Conservation (phyloP, 1,140 invertebrate species). For the Drosophila sechellia region DNA sequence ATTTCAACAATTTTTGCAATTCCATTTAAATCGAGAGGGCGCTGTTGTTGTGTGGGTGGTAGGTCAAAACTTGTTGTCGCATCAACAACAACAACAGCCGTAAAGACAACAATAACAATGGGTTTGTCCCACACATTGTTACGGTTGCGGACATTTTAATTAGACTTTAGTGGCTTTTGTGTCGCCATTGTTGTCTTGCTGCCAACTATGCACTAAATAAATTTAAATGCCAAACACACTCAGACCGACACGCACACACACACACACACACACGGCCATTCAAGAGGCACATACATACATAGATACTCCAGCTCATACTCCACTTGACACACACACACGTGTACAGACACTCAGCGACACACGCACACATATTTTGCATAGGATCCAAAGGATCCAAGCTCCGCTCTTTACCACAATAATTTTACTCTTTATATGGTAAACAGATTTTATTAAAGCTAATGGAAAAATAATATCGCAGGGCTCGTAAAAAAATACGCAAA, state of each 20-base stretch:
- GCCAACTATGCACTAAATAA: constrained; percentile 55
- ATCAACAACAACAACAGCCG: constrained; percentile 22
- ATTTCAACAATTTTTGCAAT: constrained; percentile 45
- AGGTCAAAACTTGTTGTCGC: constrained; percentile 27
- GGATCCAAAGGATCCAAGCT: neutral
- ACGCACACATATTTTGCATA: too few relatives aligned
- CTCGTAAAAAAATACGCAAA: neutral
- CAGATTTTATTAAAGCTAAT: neutral
- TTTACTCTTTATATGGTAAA: neutral
- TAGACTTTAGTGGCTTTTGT: constrained; percentile 63
- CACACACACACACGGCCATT: neutral
- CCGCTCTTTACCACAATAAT: neutral
- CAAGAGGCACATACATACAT: neutral
- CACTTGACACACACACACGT: neutral
- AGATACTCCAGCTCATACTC: neutral
- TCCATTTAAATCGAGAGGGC: constrained; percentile 36
- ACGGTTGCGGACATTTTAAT: constrained; percentile 58
- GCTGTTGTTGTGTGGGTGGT: neutral
- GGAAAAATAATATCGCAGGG: neutral
- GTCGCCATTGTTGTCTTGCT: constrained; percentile 50
- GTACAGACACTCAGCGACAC: neutral
- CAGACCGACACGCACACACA: constrained; percentile 1
- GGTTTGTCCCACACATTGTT: constrained; percentile 33
- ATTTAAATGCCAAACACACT: constrained; percentile 58
- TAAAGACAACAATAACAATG: constrained; percentile 20